Percentiles rank a stretch among this genome's conserved stretches.
Evolutionary conservation across 1,140 invertebrate species (phyloP).

Genomic region (Atta texana): DNA sequence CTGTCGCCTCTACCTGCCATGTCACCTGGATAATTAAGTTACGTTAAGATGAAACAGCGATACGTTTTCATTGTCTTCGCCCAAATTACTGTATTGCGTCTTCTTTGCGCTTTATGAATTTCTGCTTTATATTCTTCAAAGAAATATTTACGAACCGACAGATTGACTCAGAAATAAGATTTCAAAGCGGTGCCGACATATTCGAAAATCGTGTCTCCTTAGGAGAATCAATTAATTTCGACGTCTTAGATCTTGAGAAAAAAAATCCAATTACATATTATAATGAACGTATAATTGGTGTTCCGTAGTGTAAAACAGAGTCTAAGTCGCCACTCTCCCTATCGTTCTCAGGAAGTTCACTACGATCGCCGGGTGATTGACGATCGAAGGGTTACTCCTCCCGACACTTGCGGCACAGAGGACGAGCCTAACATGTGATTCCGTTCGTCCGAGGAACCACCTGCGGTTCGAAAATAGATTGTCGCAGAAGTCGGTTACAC

Average conservation of each 20-base stretch:
- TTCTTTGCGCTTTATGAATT: constrained; percentile 7
- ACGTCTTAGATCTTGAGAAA: background rate
- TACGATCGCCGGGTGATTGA: constrained; percentile 66
- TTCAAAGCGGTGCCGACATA: background rate
- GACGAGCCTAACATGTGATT: constrained; percentile 64
- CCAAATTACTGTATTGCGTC: background rate
- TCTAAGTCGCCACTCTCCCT: constrained; percentile 26
- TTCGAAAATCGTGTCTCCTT: background rate
- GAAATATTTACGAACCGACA: background rate
- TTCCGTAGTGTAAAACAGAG: constrained; percentile 45
- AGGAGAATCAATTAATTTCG: background rate
- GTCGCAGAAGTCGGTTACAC: constrained; percentile 30
- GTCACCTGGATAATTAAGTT: constrained; percentile 24
- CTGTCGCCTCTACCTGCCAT: background rate
- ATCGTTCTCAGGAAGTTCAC: constrained; percentile 64
- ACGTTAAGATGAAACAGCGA: background rate
- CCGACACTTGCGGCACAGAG: constrained; percentile 69
- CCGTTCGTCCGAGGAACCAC: constrained; percentile 64
- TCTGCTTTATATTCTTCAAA: background rate
- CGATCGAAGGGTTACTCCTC: constrained; percentile 69
- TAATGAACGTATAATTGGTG: constrained; percentile 54
- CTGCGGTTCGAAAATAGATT: constrained; percentile 70
- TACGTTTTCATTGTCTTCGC: background rate
- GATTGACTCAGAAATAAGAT: background rate
- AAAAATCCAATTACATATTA: constrained; percentile 45